phyloP scores from a whole-genome alignment of 2,113 vertebrate genomes.

The Rhinolophus sinicus region DNA sequence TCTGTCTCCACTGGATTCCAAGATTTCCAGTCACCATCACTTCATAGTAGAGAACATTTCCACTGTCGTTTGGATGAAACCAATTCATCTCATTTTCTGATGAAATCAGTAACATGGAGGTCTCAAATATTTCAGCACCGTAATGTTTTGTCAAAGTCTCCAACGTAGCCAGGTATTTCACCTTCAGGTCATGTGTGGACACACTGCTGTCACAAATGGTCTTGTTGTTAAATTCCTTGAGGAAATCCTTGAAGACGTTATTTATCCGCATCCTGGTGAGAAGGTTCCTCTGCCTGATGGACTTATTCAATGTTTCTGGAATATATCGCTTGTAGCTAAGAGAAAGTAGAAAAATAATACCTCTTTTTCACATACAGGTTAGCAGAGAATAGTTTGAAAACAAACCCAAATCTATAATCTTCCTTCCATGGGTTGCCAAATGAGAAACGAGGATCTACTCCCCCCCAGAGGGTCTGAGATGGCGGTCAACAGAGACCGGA shows the following conservation, averaged over 20 bases:
- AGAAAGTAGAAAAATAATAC: neutral
- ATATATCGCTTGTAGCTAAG: slow-evolving; percentile 95
- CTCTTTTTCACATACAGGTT: neutral
- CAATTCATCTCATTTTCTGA: slow-evolving; percentile 90
- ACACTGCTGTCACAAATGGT: slow-evolving; percentile 95
- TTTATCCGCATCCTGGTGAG: slow-evolving; percentile 96
- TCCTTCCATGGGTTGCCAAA: neutral
- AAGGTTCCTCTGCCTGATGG: slow-evolving; percentile 95
- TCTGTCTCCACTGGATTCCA: slow-evolving; percentile 95
- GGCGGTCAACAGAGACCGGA: neutral
- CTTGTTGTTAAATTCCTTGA: slow-evolving; percentile 96
- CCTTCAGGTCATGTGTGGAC: slow-evolving; percentile 94
- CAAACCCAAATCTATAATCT: neutral
- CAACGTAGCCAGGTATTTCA: slow-evolving; percentile 97
- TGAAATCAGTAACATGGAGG: slow-evolving; percentile 85
- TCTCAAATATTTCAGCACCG: slow-evolving; percentile 92
- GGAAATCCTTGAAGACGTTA: slow-evolving; percentile 98
- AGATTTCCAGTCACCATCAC: slow-evolving; percentile 93
- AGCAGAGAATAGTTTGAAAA: slow-evolving; percentile 13
- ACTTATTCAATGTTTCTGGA: slow-evolving; percentile 93
- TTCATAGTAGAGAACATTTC: slow-evolving; percentile 82
- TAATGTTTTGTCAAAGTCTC: slow-evolving; percentile 93
- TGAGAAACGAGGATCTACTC: neutral
- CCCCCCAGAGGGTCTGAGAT: too few relatives aligned
- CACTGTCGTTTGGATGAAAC: slow-evolving; percentile 65